A percentile compares a stretch with the other conserved stretches of the same genome.
These are phyloP conservation scores for Tipula unca DNA, from an alignment of 2,888 invertebrate genomes.

Conservation along the genomic window DNA sequence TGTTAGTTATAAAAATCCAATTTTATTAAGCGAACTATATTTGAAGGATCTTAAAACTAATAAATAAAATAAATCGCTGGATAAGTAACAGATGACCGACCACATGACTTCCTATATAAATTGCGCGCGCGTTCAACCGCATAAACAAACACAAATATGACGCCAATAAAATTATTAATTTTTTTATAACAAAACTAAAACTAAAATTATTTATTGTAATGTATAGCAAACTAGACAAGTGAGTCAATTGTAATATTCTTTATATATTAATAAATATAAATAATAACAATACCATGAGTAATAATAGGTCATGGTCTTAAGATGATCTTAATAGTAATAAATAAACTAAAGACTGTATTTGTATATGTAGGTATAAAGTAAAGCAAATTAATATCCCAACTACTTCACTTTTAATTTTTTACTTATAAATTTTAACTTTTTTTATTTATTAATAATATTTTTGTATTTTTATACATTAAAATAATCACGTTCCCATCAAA, in stretches of 20 bases:
- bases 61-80: too few relatives aligned
- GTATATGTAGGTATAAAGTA: too few relatives aligned
- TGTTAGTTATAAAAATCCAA: too few relatives aligned
- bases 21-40: too few relatives aligned
- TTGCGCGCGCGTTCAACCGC: too few relatives aligned
- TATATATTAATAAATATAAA: neutral
- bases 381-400: slow-evolving; percentile 10
- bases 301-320: slow-evolving; percentile 17
- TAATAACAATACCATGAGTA: neutral
- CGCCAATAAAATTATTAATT: neutral
- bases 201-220: neutral
- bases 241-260: neutral
- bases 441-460: neutral
- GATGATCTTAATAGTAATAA: neutral
- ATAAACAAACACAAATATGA: neutral
- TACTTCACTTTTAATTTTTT: slow-evolving; percentile 15
- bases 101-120: too few relatives aligned
- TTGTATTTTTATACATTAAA: neutral
- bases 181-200: neutral
- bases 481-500: slow-evolving; percentile 19
- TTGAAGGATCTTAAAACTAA: too few relatives aligned
- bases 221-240: neutral
- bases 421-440: neutral
- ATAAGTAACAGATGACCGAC: too few relatives aligned
- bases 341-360: neutral